Percentiles rank a stretch among this genome's conserved stretches.
Evolutionary conservation across 2,113 vertebrate genomes (phyloP).

Genomic region (Prunella fulvescens): DNA sequence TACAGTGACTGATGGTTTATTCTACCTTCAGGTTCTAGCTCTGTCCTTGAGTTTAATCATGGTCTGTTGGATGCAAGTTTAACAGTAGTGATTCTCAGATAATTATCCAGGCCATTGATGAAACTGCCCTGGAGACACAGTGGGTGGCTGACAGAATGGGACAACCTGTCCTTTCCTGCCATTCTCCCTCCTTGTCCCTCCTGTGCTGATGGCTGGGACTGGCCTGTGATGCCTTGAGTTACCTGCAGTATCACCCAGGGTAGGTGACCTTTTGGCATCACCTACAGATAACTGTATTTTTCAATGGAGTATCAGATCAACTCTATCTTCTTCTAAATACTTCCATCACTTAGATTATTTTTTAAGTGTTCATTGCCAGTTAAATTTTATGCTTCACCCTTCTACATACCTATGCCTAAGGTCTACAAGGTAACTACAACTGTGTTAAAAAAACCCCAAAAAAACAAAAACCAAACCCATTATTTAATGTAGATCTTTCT

Average conservation of each 20-base stretch:
- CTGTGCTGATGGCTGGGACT: neutral
- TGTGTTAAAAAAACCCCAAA: neutral
- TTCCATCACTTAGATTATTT: neutral
- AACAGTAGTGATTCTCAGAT: neutral
- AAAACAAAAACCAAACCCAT: neutral
- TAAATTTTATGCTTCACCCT: neutral
- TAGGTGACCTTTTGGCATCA: neutral
- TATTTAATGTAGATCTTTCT: neutral
- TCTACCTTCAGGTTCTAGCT: neutral
- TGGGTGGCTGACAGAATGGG: neutral
- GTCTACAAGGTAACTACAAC: neutral
- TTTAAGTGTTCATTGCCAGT: neutral
- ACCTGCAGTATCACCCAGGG: neutral
- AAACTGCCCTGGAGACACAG: neutral
- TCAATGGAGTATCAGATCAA: neutral
- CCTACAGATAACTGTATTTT: neutral
- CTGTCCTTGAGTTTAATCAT: neutral
- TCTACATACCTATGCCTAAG: neutral
- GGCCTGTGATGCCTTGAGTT: neutral
- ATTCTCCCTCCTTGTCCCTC: neutral
- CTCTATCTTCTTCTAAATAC: neutral
- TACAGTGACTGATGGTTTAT: neutral
- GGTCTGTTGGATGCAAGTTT: neutral
- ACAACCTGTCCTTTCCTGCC: neutral
- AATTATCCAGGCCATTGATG: neutral